Conservation (phyloP, 30 jellyfish, hydroid and myxozoan species). For the Aurelia sp. region DNA sequence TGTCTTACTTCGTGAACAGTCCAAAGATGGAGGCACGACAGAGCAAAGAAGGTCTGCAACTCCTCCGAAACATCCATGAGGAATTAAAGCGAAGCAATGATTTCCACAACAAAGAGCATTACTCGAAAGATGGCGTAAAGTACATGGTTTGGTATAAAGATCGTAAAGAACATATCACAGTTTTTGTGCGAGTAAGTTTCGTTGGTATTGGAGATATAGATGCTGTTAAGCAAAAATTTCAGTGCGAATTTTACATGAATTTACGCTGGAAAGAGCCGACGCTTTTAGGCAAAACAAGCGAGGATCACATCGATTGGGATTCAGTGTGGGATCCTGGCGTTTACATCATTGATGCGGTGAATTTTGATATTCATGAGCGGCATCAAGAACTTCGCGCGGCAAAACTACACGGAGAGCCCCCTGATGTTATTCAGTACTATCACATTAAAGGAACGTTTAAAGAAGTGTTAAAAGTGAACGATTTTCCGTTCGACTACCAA, state of each 20-base stretch:
- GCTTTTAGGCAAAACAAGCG: background rate
- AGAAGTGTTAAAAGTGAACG: constrained; percentile 35
- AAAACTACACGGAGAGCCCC: background rate
- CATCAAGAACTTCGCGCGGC: background rate
- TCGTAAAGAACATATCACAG: background rate
- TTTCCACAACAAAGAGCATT: background rate
- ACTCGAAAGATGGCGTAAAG: background rate
- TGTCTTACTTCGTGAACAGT: too few species aligned
- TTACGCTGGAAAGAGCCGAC: constrained; percentile 22
- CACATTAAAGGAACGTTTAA: constrained; percentile 50
- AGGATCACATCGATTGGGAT: constrained; percentile 9
- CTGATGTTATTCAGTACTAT: constrained; percentile 39
- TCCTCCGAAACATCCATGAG: too few species aligned
- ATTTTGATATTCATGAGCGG: constrained; percentile 1
- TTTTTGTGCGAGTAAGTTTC: constrained; percentile 5
- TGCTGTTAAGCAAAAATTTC: constrained; percentile 10
- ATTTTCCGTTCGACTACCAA: constrained; percentile 65
- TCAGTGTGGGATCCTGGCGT: constrained; percentile 28
- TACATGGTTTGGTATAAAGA: constrained; percentile 7
- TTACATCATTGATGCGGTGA: background rate
- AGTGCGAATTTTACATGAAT: constrained; percentile 3
- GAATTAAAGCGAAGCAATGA: too few species aligned
- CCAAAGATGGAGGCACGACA: too few species aligned
- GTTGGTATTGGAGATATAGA: constrained; percentile 10
- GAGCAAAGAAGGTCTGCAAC: too few species aligned